A percentile compares a stretch with the other conserved stretches of the same genome.
Evolutionary conservation across 2,113 vertebrate species (phyloP).

Genomic region (Nestor notabilis): DNA sequence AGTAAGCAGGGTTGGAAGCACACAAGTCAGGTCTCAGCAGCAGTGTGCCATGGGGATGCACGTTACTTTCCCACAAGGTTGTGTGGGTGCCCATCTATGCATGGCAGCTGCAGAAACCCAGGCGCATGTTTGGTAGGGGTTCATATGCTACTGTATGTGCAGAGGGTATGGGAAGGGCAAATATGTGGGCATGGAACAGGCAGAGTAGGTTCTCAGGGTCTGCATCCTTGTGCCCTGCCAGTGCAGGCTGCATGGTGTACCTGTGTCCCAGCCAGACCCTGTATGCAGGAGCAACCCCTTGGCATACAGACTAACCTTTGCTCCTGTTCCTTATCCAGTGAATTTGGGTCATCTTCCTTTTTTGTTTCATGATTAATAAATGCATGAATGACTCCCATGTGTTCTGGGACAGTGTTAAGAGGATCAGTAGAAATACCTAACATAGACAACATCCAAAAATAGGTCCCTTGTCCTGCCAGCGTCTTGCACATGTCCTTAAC

Average conservation of each 20-base stretch:
- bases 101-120: neutral
- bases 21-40: neutral
- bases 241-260: fast-evolving
- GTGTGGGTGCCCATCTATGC: neutral
- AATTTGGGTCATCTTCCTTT: neutral
- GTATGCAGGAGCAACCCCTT: fast-evolving
- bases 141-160: fast-evolving
- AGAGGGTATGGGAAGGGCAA: neutral
- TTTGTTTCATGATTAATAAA: neutral
- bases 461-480: neutral
- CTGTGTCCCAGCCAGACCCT: fast-evolving
- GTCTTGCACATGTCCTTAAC: slow-evolving; percentile 37
- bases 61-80: neutral
- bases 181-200: neutral
- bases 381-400: neutral
- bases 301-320: neutral
- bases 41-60: neutral
- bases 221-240: neutral
- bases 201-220: neutral
- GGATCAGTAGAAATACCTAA: neutral
- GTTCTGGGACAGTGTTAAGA: neutral
- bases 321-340: neutral
- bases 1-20: neutral
- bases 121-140: fast-evolving
- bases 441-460: slow-evolving; percentile 21